Evolutionary conservation across 1,140 invertebrate genomes (phyloP).

Genomic region (Rhopalosiphum padi): DNA sequence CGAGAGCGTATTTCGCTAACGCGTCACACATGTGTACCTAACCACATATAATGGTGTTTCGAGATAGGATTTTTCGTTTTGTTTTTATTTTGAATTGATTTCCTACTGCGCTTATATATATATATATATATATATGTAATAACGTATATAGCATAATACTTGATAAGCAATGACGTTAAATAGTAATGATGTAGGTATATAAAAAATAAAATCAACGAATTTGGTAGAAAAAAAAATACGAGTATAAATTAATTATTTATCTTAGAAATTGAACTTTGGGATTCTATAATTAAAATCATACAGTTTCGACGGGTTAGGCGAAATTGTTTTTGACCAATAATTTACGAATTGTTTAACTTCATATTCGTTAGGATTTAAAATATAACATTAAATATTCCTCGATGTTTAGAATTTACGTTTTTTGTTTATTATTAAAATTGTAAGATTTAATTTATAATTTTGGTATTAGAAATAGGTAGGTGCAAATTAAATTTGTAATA

Average conservation of each 20-base stretch:
- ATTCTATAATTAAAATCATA: not conserved
- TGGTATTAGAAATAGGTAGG: not conserved
- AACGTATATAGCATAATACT: too few species aligned
- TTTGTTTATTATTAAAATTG: not conserved
- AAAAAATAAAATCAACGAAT: too few species aligned
- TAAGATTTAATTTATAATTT: not conserved
- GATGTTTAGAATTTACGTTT: not conserved
- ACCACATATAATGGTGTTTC: not conserved
- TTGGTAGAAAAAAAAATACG: too few species aligned
- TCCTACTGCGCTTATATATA: too few species aligned
- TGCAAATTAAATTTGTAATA: not conserved
- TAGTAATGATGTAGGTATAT: too few species aligned
- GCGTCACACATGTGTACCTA: not conserved
- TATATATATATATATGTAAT: too few species aligned
- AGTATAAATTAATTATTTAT: too few species aligned
- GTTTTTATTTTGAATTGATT: not conserved
- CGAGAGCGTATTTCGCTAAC: not conserved
- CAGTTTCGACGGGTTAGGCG: too few species aligned
- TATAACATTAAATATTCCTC: not conserved
- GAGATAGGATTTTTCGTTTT: not conserved
- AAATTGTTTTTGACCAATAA: not conserved
- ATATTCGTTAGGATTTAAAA: not conserved
- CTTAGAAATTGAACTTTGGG: not conserved
- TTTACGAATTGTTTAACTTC: not conserved
- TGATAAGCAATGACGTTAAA: too few species aligned